These are phyloP conservation scores for Notothenia coriiceps DNA, from an alignment of 2,113 vertebrate species.

Conservation along the genomic window DNA sequence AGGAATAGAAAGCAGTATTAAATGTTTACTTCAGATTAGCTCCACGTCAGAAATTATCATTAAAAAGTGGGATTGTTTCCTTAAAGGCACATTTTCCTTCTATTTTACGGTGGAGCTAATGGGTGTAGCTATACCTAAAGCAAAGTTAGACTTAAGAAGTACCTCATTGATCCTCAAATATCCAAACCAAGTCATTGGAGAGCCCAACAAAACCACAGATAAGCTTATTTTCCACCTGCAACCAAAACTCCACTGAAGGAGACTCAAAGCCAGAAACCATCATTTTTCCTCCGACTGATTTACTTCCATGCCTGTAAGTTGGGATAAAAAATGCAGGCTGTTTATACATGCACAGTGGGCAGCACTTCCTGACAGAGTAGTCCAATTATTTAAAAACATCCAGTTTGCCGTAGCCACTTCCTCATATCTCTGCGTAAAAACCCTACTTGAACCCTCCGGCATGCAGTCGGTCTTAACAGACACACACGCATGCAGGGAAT, in stretches of 20 bases:
- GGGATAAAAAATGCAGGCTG: constrained; percentile 9
- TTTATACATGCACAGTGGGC: constrained; percentile 26
- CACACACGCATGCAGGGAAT: constrained; percentile 62
- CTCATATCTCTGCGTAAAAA: constrained; percentile 23
- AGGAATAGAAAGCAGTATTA: too few relatives aligned
- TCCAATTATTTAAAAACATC: constrained; percentile 56
- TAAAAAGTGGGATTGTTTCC: too few relatives aligned
- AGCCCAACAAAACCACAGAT: not conserved
- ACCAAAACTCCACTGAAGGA: not conserved
- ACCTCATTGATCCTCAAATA: not conserved
- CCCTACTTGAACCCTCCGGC: constrained; percentile 59
- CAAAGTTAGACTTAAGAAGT: not conserved
- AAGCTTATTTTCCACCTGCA: not conserved
- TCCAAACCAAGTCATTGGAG: not conserved
- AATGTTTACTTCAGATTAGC: too few relatives aligned
- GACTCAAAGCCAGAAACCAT: constrained; percentile 12
- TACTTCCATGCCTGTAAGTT: constrained; percentile 41
- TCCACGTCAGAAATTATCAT: too few relatives aligned
- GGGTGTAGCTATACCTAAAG: not conserved
- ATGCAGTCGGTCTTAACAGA: constrained; percentile 50
- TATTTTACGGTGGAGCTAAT: not conserved
- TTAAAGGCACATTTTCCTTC: not conserved
- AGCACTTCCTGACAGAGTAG: constrained; percentile 26
- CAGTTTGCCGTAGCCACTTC: constrained; percentile 42
- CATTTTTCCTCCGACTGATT: too few relatives aligned